Percentiles rank a stretch among this genome's conserved stretches.
Conservation (phyloP, 2,113 vertebrate species). For the Malurus cyaneus region DNA sequence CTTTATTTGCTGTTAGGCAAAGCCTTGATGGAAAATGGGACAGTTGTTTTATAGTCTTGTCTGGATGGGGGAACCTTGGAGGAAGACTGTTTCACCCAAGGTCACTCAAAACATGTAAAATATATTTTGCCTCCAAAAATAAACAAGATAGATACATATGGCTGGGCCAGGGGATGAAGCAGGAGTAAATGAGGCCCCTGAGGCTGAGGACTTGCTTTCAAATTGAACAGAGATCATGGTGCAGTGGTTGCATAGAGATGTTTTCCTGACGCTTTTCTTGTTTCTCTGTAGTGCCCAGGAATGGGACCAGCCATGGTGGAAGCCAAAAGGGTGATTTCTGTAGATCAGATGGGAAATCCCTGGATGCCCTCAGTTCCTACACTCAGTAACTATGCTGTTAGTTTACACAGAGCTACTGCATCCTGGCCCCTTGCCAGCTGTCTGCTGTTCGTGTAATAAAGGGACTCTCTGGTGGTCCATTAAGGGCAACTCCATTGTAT, state of each 20-base stretch:
- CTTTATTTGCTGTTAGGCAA: constrained; percentile 24
- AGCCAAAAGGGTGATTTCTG: background rate
- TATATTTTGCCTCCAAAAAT: background rate
- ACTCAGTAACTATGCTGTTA: background rate
- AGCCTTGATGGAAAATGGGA: background rate
- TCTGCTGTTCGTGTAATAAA: background rate
- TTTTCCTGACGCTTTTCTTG: background rate
- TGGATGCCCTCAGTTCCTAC: background rate
- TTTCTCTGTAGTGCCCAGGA: background rate
- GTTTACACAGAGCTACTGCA: background rate
- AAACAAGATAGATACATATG: background rate
- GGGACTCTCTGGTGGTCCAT: background rate
- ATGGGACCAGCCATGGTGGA: background rate
- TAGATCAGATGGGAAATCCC: background rate
- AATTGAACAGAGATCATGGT: background rate
- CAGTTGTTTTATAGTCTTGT: constrained; percentile 31
- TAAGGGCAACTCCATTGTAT: background rate
- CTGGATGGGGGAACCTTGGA: background rate
- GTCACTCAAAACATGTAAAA: background rate
- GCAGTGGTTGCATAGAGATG: background rate
- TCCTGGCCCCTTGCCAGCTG: background rate
- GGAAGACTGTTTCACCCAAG: constrained; percentile 5
- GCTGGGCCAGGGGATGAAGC: background rate
- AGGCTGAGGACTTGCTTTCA: background rate
- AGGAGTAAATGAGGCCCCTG: background rate